A percentile compares a stretch with the other conserved stretches of the same genome.
These are phyloP conservation scores for Rhopalosiphum padi DNA, from an alignment of 1,140 invertebrate genomes.

Conservation along the genomic window DNA sequence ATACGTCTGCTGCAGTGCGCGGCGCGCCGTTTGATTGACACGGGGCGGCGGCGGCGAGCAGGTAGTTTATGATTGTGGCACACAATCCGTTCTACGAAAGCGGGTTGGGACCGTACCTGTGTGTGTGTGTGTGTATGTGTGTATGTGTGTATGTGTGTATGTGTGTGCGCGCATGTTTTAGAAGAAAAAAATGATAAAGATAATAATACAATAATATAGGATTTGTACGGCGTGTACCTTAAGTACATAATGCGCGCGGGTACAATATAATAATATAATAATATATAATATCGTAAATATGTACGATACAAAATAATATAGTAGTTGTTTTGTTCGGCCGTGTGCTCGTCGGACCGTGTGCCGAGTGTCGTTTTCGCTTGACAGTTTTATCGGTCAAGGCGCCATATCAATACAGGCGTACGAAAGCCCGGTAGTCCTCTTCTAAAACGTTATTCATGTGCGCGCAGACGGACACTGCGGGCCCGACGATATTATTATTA, in stretches of 20 bases:
- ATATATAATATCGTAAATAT: background rate
- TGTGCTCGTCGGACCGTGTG: slow-evolving; percentile 42
- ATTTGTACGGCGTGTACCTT: background rate
- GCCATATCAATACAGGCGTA: slow-evolving; percentile 16
- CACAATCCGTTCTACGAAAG: slow-evolving; percentile 45
- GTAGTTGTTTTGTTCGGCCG: background rate
- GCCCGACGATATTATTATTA: background rate
- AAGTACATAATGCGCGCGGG: background rate
- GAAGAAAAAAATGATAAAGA: background rate
- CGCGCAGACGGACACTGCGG: background rate
- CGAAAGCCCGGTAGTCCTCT: slow-evolving; percentile 44
- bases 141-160: background rate
- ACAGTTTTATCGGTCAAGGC: slow-evolving; percentile 54
- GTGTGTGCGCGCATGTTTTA: background rate
- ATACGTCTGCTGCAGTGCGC: background rate
- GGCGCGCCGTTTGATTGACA: slow-evolving; percentile 23
- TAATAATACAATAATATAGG: background rate
- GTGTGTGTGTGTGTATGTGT: background rate
- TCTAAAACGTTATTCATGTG: slow-evolving; percentile 16
- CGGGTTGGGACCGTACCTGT: background rate
- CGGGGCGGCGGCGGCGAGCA: background rate
- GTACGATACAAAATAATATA: background rate
- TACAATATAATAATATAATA: background rate
- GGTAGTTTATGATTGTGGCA: background rate
- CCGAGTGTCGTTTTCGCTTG: slow-evolving; percentile 54